These are phyloP conservation scores for Drosophila yooni DNA, from an alignment of 2,888 invertebrate species.

Conservation along the genomic window DNA sequence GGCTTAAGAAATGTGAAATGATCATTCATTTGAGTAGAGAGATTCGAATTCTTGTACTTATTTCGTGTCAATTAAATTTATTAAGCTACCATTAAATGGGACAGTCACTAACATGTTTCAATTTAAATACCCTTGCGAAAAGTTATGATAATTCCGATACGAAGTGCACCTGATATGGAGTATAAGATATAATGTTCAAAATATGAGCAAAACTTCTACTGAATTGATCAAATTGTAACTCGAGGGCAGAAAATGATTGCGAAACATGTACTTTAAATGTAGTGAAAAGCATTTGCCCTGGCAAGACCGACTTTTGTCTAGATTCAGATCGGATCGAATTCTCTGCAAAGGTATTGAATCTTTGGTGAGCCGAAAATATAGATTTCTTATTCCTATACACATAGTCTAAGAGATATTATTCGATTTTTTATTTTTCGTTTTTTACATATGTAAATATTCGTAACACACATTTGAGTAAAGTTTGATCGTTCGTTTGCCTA, in stretches of 20 bases:
- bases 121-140: slow-evolving; percentile 17
- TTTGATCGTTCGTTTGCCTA: slow-evolving; percentile 9
- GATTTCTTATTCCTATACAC: slow-evolving; percentile 5
- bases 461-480: slow-evolving; percentile 3
- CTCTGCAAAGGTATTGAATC: slow-evolving; percentile 19
- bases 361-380: slow-evolving; percentile 15
- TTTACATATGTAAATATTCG: neutral
- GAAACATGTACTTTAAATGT: neutral
- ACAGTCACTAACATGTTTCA: slow-evolving; percentile 40
- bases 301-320: neutral
- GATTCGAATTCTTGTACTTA: slow-evolving; percentile 13
- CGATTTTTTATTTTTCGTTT: neutral
- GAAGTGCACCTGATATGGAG: neutral
- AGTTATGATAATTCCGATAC: neutral
- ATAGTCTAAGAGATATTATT: neutral
- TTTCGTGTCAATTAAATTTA: slow-evolving; percentile 16
- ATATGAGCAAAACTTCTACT: neutral
- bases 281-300: neutral
- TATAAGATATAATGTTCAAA: neutral
- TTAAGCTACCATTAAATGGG: slow-evolving; percentile 49
- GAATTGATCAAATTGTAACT: neutral
- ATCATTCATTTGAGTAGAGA: neutral
- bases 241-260: neutral
- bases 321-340: neutral
- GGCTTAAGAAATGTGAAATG: slow-evolving; percentile 1